Conservation (phyloP, 2,888 invertebrate species). For the Ochlodes sylvanus region DNA sequence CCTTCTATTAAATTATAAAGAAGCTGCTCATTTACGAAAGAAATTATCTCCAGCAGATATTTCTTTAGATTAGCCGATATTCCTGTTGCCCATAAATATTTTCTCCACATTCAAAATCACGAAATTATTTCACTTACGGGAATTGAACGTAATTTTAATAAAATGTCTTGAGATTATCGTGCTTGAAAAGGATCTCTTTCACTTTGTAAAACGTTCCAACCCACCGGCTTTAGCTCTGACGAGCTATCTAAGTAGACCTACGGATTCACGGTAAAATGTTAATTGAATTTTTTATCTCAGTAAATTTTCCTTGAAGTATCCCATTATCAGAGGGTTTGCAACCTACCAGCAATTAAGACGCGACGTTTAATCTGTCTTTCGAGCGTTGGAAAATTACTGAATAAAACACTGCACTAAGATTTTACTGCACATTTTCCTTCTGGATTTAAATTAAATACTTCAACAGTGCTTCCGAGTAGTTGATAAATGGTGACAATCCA, state of each 20-base stretch:
- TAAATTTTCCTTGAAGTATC: slow-evolving; percentile 47
- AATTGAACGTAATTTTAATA: slow-evolving; percentile 11
- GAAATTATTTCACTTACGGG: slow-evolving; percentile 1
- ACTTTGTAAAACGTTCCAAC: slow-evolving; percentile 7
- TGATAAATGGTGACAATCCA: not conserved
- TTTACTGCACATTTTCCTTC: slow-evolving; percentile 19
- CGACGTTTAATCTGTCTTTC: slow-evolving; percentile 49
- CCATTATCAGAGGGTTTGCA: slow-evolving; percentile 51
- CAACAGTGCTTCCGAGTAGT: not conserved
- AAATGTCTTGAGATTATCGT: slow-evolving; percentile 20
- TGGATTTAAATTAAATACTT: slow-evolving; percentile 16
- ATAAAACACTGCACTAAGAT: slow-evolving; percentile 28
- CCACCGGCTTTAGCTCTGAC: not conserved
- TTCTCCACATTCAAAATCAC: not conserved
- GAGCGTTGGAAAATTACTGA: slow-evolving; percentile 25
- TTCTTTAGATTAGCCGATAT: not conserved
- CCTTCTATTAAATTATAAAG: no score
- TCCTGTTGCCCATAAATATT: not conserved
- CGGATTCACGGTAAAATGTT: slow-evolving; percentile 51
- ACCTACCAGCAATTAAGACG: slow-evolving; percentile 51
- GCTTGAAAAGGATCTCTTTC: slow-evolving; percentile 10
- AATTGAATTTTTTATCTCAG: slow-evolving; percentile 55
- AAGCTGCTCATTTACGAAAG: no score
- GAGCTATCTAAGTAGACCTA: slow-evolving; percentile 27
- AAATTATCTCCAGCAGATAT: no score